phyloP scores from a whole-genome alignment of 2,113 vertebrate genomes.

The Cyphomyrus plagiostoma region DNA sequence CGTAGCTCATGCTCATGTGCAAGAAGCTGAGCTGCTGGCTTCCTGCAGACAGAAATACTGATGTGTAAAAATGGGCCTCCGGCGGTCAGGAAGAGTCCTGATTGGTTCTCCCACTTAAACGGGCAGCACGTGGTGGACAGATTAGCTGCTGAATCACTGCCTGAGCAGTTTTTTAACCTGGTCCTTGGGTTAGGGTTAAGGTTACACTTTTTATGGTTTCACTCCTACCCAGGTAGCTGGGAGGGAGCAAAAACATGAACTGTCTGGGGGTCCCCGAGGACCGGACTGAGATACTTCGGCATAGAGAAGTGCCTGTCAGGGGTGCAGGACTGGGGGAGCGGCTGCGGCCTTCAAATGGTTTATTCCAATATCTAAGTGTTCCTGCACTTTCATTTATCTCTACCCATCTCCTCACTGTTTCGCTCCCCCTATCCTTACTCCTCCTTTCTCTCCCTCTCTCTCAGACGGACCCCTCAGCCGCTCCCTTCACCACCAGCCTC shows the following conservation, averaged over 20 bases:
- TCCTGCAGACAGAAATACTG: background rate
- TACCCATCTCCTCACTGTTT: background rate
- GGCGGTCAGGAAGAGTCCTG: background rate
- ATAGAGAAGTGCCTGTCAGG: background rate
- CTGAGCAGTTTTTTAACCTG: too few relatives aligned
- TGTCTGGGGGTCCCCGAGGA: background rate
- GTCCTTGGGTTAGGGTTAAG: too few relatives aligned
- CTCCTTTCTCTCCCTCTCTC: constrained; percentile 22
- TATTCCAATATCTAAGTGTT: background rate
- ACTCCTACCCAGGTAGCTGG: background rate
- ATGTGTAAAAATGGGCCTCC: background rate
- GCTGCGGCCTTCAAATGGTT: background rate
- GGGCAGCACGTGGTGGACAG: background rate
- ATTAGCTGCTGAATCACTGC: background rate
- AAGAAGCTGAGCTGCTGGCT: background rate
- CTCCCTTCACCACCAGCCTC: constrained; percentile 86
- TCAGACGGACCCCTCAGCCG: constrained; percentile 83
- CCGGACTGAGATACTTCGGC: background rate
- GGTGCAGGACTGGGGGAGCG: background rate
- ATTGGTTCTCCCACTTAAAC: background rate
- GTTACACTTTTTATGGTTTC: too few relatives aligned
- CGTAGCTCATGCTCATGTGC: too few relatives aligned
- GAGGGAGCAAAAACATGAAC: background rate
- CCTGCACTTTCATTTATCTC: background rate
- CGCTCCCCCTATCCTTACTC: too few relatives aligned